Conservation (phyloP, 2,888 invertebrate genomes). For the Crocallis elinguaria region DNA sequence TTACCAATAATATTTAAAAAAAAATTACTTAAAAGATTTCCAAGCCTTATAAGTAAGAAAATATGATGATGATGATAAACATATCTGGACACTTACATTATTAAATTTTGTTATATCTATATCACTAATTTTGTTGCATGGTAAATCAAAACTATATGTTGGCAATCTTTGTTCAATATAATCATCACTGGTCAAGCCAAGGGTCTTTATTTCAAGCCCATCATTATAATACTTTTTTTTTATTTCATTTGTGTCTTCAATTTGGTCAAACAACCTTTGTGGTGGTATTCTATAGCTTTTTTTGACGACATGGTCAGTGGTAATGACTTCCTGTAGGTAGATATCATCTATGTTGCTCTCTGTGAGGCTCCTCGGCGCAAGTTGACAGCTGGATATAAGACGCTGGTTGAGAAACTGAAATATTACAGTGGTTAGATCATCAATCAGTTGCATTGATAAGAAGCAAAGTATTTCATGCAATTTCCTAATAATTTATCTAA, state of each 20-base stretch:
- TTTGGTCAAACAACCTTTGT: slow-evolving; percentile 35
- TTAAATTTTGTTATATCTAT: slow-evolving; percentile 67
- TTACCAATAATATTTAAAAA: too few relatives aligned
- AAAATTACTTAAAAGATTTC: too few relatives aligned
- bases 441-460: slow-evolving; percentile 16
- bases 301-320: slow-evolving; percentile 32
- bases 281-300: slow-evolving; percentile 26
- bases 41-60: too few relatives aligned
- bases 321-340: slow-evolving; percentile 53
- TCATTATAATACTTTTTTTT: slow-evolving; percentile 47
- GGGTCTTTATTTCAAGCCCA: slow-evolving; percentile 54
- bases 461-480: slow-evolving; percentile 11
- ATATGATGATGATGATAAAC: background rate
- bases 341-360: slow-evolving; percentile 63
- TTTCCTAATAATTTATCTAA: slow-evolving; percentile 12
- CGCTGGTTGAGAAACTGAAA: slow-evolving; percentile 70
- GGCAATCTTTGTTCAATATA: slow-evolving; percentile 66
- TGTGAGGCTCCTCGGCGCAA: slow-evolving; percentile 55
- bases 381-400: slow-evolving; percentile 74
- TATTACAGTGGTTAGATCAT: slow-evolving; percentile 31
- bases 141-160: slow-evolving; percentile 51
- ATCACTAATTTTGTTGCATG: slow-evolving; percentile 61
- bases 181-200: slow-evolving; percentile 69
- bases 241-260: slow-evolving; percentile 36
- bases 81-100: slow-evolving; percentile 55